Conservation (phyloP, 1,140 invertebrate genomes). For the Drosophila ogumai region DNA sequence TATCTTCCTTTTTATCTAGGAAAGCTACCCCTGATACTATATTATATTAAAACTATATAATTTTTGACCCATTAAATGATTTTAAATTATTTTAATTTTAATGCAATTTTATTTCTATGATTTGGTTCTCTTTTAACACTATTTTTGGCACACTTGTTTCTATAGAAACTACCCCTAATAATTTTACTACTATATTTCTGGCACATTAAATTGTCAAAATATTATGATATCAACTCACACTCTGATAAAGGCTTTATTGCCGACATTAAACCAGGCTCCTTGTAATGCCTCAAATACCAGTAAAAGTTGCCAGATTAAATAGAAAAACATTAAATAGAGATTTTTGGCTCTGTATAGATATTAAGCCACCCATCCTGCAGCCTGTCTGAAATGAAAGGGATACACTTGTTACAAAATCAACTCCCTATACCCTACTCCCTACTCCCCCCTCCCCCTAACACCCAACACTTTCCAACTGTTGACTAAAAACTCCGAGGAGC, state of each 20-base stretch:
- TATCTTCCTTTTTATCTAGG: too few species aligned
- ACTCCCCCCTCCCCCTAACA: neutral
- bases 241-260: conserved; percentile 1
- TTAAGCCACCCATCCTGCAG: neutral
- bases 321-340: conserved; percentile 5
- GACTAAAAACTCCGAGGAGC: conserved; percentile 35
- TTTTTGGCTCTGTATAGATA: conserved; percentile 9
- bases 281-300: neutral
- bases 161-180: neutral
- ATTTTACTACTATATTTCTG: neutral
- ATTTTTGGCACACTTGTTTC: neutral
- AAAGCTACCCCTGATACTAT: too few species aligned
- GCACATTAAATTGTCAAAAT: conserved; percentile 6
- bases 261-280: neutral
- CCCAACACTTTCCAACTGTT: conserved; percentile 16
- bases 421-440: neutral
- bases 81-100: too few species aligned
- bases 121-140: neutral
- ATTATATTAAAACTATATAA: too few species aligned
- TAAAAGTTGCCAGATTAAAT: neutral
- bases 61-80: too few species aligned
- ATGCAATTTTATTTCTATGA: neutral
- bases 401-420: neutral
- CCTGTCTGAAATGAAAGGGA: neutral
- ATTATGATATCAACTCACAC: neutral